Evolutionary conservation across 2,113 vertebrate species (phyloP).

Genomic region (Psettodes erumei): DNA sequence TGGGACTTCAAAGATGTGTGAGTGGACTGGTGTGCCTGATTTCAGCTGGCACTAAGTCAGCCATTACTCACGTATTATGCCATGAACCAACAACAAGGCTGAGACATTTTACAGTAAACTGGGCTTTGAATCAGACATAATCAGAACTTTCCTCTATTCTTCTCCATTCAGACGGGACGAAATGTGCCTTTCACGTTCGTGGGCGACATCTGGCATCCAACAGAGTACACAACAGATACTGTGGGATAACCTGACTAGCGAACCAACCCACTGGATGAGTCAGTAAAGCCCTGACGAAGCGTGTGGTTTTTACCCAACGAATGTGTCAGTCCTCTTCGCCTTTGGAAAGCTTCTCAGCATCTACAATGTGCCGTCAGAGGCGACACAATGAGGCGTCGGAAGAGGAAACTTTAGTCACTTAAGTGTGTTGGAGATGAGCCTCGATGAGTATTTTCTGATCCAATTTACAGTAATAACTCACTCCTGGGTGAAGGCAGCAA

Average conservation of each 20-base stretch:
- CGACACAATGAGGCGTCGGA: conserved; percentile 43
- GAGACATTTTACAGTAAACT: conserved; percentile 18
- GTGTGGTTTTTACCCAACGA: conserved; percentile 25
- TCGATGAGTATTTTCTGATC: conserved; percentile 59
- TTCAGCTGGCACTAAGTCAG: neutral
- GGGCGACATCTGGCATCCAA: conserved; percentile 52
- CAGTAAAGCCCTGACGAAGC: conserved; percentile 57
- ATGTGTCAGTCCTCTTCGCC: conserved; percentile 45
- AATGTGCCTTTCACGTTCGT: conserved; percentile 33
- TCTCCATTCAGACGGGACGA: conserved; percentile 41
- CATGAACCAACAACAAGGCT: neutral
- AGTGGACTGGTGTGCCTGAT: neutral
- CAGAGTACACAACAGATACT: conserved; percentile 48
- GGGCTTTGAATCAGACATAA: conserved; percentile 17
- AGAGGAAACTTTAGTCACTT: conserved; percentile 63
- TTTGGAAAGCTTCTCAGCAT: conserved; percentile 36
- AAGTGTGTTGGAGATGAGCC: conserved; percentile 40
- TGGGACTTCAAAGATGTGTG: neutral
- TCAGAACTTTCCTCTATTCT: conserved; percentile 12
- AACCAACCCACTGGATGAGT: conserved; percentile 61
- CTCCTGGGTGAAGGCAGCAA: conserved; percentile 56
- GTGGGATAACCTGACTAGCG: conserved; percentile 47
- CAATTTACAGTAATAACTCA: conserved; percentile 72
- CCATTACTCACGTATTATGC: neutral
- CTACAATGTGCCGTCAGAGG: conserved; percentile 34